Conservation (phyloP, 2,888 invertebrate genomes). For the Pardosa pseudoannulata region DNA sequence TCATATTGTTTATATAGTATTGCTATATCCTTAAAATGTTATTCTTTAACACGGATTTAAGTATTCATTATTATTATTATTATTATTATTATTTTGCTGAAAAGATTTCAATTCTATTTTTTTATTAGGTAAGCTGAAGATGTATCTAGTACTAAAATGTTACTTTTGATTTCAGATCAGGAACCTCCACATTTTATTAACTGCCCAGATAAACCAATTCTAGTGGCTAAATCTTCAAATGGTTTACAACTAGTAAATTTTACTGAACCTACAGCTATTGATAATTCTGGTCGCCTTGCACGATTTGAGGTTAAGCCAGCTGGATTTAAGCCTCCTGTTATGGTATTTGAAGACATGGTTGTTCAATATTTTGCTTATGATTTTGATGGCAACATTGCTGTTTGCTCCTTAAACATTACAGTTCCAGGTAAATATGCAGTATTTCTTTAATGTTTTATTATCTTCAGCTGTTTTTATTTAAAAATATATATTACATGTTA, state of each 20-base stretch:
- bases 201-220: conserved; percentile 94
- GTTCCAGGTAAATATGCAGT: conserved; percentile 83
- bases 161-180: conserved; percentile 83
- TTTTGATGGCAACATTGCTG: conserved; percentile 97
- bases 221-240: conserved; percentile 89
- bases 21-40: too few species aligned
- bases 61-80: too few species aligned
- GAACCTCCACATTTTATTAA: conserved; percentile 97
- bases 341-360: conserved; percentile 92
- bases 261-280: conserved; percentile 93
- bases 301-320: conserved; percentile 93
- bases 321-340: conserved; percentile 91
- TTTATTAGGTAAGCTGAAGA: too few species aligned
- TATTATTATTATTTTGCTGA: too few species aligned
- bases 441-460: not conserved
- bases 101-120: too few species aligned
- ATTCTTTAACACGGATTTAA: too few species aligned
- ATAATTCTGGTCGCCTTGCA: conserved; percentile 96
- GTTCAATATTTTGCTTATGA: conserved; percentile 98
- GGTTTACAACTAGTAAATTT: conserved; percentile 94
- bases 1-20: too few species aligned
- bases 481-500: too few species aligned
- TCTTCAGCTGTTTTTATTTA: too few species aligned
- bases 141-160: too few species aligned
- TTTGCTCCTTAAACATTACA: conserved; percentile 96